Conservation (phyloP, 2,113 vertebrate species). For the Clupea harengus region DNA sequence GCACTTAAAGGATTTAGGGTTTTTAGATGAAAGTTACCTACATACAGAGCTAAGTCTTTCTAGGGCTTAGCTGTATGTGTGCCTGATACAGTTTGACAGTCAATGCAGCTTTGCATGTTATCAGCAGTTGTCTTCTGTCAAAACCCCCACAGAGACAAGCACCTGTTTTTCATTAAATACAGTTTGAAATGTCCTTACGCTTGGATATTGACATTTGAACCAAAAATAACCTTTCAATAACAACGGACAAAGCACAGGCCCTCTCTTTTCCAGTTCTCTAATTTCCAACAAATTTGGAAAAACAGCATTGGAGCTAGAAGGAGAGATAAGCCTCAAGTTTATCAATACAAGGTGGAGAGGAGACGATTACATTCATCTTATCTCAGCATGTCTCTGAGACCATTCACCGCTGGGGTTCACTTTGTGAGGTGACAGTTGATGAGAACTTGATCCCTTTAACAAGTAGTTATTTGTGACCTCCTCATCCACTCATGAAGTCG, state of each 20-base stretch:
- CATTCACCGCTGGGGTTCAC: neutral
- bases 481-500: neutral
- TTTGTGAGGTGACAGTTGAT: neutral
- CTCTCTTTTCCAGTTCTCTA: neutral
- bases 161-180: neutral
- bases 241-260: neutral
- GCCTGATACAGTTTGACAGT: neutral
- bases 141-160: neutral
- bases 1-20: conserved; percentile 1
- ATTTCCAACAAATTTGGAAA: neutral
- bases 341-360: neutral
- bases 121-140: neutral
- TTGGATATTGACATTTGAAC: neutral
- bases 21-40: neutral
- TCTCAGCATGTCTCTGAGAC: neutral
- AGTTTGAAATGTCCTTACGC: neutral
- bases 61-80: neutral
- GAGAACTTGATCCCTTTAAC: neutral
- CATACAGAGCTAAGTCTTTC: neutral
- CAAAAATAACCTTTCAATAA: neutral
- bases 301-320: neutral
- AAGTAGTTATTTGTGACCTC: neutral
- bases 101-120: neutral
- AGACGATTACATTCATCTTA: neutral
- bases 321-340: neutral